phyloP scores from a whole-genome alignment of 2,113 vertebrate species.

The Ctenomys sociabilis region DNA sequence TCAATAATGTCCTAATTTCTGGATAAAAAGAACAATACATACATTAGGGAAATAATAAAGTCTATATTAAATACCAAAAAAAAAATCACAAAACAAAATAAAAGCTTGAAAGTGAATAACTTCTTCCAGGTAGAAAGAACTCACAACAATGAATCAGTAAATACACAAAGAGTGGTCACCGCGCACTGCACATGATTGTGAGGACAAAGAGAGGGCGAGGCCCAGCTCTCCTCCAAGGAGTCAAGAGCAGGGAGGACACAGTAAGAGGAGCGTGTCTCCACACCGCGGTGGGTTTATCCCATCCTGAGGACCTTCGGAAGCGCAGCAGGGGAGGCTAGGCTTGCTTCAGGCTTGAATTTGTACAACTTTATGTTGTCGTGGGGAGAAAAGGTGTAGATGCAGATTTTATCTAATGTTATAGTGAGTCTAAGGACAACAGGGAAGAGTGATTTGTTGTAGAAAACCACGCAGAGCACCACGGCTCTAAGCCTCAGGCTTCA shows the following conservation, averaged over 20 bases:
- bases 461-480: background rate
- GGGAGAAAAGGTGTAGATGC: background rate
- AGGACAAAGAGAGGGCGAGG: background rate
- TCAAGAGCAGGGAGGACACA: background rate
- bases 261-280: background rate
- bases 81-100: background rate
- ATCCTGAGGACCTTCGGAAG: background rate
- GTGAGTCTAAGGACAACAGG: background rate
- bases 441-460: background rate
- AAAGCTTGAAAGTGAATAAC: background rate
- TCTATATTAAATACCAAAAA: conserved; percentile 74
- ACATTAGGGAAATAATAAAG: conserved; percentile 74
- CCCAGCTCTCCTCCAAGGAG: background rate
- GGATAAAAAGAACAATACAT: conserved; percentile 62
- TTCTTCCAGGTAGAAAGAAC: background rate
- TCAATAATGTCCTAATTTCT: conserved; percentile 69
- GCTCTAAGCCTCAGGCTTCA: background rate
- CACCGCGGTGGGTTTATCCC: background rate
- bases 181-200: background rate
- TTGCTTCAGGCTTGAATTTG: background rate
- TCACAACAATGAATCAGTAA: background rate
- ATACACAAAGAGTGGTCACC: background rate
- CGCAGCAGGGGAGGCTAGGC: accelerated
- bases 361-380: background rate
- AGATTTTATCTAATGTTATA: background rate